These are phyloP conservation scores for Vollenhovia emeryi DNA, from an alignment of 1,140 invertebrate genomes.

Conservation along the genomic window DNA sequence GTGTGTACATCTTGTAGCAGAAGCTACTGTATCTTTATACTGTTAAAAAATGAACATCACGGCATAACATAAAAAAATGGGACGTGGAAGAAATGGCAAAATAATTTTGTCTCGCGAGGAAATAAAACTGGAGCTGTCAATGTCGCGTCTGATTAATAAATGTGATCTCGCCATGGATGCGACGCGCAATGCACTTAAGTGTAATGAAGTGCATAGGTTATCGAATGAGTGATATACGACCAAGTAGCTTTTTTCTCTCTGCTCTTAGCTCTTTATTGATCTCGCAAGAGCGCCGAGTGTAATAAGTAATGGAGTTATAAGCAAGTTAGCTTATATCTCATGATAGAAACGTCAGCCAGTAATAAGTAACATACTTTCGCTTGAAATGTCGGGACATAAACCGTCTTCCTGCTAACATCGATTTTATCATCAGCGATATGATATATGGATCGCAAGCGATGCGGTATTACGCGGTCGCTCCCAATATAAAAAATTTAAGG, in stretches of 20 bases:
- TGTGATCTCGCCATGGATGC: background rate
- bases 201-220: conserved; percentile 17
- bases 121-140: conserved; percentile 53
- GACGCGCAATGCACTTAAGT: conserved; percentile 6
- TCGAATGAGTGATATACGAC: background rate
- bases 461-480: background rate
- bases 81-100: background rate
- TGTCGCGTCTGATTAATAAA: background rate
- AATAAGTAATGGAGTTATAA: conserved; percentile 45
- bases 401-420: background rate
- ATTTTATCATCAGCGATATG: background rate
- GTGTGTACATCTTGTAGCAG: background rate
- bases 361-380: conserved; percentile 34
- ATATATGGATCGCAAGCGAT: background rate
- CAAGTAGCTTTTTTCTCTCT: conserved; percentile 12
- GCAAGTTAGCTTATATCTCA: conserved; percentile 20
- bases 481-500: background rate
- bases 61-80: background rate
- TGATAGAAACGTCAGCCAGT: conserved; percentile 6
- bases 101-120: conserved; percentile 31
- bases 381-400: conserved; percentile 24
- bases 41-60: background rate
- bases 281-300: conserved; percentile 3
- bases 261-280: conserved; percentile 33
- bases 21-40: background rate